Evolutionary conservation across 2,113 vertebrate species (phyloP).

Genomic region (Heloderma charlesbogerti): DNA sequence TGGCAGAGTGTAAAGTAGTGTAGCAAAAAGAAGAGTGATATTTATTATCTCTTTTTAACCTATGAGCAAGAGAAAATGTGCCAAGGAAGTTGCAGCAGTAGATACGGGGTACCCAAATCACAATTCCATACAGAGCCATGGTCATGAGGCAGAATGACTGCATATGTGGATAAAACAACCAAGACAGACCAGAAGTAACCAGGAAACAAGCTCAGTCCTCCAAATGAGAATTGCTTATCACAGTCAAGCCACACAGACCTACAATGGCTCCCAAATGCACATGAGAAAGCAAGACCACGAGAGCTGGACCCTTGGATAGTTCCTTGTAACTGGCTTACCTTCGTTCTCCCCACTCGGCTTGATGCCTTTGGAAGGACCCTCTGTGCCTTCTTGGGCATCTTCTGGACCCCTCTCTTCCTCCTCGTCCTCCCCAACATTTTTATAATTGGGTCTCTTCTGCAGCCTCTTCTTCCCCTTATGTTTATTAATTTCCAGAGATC

Average conservation of each 20-base stretch:
- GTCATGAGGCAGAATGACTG: background rate
- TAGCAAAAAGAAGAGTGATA: background rate
- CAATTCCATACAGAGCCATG: background rate
- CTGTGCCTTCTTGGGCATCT: conserved; percentile 83
- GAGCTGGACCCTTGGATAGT: too few species aligned
- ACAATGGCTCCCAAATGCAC: background rate
- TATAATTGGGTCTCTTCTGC: conserved; percentile 97
- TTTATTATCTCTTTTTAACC: background rate
- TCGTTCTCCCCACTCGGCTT: conserved; percentile 92
- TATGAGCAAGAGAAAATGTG: background rate
- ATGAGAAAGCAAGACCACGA: background rate
- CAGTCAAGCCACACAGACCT: background rate
- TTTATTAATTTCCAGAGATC: conserved; percentile 94
- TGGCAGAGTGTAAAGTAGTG: background rate
- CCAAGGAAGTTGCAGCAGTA: background rate
- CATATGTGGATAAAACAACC: background rate
- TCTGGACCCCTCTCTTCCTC: conserved; percentile 89
- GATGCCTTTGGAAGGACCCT: conserved; percentile 87
- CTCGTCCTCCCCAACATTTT: conserved; percentile 97
- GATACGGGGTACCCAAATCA: background rate
- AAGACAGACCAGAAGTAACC: background rate
- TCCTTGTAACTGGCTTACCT: conserved; percentile 80
- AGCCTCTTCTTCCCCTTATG: conserved; percentile 90
- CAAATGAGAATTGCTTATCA: background rate
- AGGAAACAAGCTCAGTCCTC: background rate